Conservation (phyloP, 2,888 invertebrate genomes). For the Rhagium mordax region DNA sequence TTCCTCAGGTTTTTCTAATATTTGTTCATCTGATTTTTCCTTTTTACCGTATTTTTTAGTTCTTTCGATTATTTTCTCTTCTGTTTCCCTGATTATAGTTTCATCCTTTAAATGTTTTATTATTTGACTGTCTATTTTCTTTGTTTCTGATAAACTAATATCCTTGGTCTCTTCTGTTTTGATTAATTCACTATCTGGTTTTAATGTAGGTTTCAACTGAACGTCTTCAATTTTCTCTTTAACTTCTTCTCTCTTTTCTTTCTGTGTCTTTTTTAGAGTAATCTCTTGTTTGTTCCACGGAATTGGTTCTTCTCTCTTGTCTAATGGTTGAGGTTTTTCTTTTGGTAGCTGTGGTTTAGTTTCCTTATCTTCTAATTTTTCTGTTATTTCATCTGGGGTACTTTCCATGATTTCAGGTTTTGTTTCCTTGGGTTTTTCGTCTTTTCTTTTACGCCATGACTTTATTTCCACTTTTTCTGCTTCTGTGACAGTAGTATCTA, state of each 20-base stretch:
- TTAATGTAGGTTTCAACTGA: constrained; percentile 56
- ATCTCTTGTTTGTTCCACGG: constrained; percentile 42
- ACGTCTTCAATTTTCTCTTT: constrained; percentile 52
- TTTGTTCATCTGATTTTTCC: constrained; percentile 1
- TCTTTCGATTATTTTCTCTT: constrained; percentile 74
- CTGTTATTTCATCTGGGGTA: constrained; percentile 68
- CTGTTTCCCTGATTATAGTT: neutral
- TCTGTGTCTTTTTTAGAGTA: constrained; percentile 22
- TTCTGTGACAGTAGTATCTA: no score
- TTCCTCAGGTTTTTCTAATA: constrained; percentile 37
- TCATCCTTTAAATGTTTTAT: constrained; percentile 6
- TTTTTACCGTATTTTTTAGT: constrained; percentile 56
- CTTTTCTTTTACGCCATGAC: constrained; percentile 29
- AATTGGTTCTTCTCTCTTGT: constrained; percentile 47
- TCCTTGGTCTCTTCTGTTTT: constrained; percentile 67
- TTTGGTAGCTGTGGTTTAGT: constrained; percentile 47
- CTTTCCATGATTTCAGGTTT: constrained; percentile 50
- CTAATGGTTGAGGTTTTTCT: neutral
- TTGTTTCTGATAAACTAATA: no score
- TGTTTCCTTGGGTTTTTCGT: constrained; percentile 51
- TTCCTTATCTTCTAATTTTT: constrained; percentile 71
- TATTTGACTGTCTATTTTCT: no score
- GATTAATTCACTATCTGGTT: neutral
- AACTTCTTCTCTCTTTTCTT: constrained; percentile 18
- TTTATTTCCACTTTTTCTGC: constrained; percentile 21